These are phyloP conservation scores for Crocallis elinguaria DNA, from an alignment of 2,888 invertebrate genomes.

Conservation along the genomic window DNA sequence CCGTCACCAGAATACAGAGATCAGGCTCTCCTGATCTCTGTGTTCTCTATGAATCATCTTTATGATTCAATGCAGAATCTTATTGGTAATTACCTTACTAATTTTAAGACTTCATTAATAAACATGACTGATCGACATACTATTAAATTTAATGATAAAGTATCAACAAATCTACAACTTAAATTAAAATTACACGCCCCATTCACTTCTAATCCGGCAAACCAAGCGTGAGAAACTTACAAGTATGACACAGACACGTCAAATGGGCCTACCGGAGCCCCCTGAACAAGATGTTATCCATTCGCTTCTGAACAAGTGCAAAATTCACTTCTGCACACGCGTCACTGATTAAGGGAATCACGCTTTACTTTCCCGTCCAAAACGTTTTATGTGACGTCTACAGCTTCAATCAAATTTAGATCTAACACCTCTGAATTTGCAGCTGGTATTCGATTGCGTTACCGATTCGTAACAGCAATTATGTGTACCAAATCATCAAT, in stretches of 20 bases:
- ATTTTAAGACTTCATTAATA: too few species aligned
- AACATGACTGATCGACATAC: too few species aligned
- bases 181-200: conserved; percentile 48
- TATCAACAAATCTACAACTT: conserved; percentile 3
- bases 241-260: conserved; percentile 53
- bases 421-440: conserved; percentile 9
- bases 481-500: conserved; percentile 38
- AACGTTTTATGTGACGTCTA: conserved; percentile 39
- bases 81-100: too few species aligned
- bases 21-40: too few species aligned
- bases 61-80: too few species aligned
- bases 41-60: too few species aligned
- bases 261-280: conserved; percentile 38
- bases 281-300: conserved; percentile 74
- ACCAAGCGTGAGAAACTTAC: conserved; percentile 61
- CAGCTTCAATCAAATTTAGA: conserved; percentile 21
- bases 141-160: not conserved
- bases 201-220: conserved; percentile 56
- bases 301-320: conserved; percentile 75
- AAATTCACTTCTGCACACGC: conserved; percentile 74
- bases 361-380: conserved; percentile 50
- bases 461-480: conserved; percentile 46
- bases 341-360: conserved; percentile 77
- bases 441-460: conserved; percentile 36
- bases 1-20: too few species aligned